These are phyloP conservation scores for Rhynchophorus ferrugineus DNA, from an alignment of 1,140 invertebrate genomes.

Conservation along the genomic window DNA sequence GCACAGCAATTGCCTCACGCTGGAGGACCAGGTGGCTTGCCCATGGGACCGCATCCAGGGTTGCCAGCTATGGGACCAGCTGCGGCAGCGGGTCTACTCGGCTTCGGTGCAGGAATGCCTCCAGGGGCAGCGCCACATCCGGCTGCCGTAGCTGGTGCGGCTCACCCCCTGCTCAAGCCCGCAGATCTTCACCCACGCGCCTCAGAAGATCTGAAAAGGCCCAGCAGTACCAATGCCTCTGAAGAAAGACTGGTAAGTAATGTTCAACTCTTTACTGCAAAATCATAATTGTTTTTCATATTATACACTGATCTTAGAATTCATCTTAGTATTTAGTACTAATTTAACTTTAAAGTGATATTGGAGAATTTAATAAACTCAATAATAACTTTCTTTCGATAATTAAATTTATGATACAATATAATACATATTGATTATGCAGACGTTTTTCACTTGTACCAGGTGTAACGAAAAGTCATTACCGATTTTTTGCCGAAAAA, in stretches of 20 bases:
- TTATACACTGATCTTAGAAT: no score
- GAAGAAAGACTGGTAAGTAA: constrained; percentile 42
- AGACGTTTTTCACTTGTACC: no score
- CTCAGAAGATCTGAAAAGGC: constrained; percentile 36
- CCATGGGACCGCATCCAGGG: constrained; percentile 64
- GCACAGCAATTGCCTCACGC: constrained; percentile 75
- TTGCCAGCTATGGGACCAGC: constrained; percentile 46
- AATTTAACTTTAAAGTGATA: no score
- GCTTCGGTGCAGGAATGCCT: constrained; percentile 44
- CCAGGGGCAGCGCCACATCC: constrained; percentile 44
- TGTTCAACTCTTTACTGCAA: no score
- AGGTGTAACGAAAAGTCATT: no score
- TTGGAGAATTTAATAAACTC: no score
- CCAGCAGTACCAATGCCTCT: constrained; percentile 34
- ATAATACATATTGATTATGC: no score
- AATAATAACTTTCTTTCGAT: no score
- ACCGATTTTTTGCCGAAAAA: no score
- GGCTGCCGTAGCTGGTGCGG: constrained; percentile 42
- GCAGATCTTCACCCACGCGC: constrained; percentile 54
- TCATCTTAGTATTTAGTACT: no score
- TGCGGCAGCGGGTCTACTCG: constrained; percentile 35
- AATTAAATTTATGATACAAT: no score
- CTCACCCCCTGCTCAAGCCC: constrained; percentile 51
- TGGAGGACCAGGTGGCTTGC: constrained; percentile 58
- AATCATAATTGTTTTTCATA: no score